Conservation (phyloP, 2,797 vertebrate species). For the Schizopygopsis malacanthus region DNA sequence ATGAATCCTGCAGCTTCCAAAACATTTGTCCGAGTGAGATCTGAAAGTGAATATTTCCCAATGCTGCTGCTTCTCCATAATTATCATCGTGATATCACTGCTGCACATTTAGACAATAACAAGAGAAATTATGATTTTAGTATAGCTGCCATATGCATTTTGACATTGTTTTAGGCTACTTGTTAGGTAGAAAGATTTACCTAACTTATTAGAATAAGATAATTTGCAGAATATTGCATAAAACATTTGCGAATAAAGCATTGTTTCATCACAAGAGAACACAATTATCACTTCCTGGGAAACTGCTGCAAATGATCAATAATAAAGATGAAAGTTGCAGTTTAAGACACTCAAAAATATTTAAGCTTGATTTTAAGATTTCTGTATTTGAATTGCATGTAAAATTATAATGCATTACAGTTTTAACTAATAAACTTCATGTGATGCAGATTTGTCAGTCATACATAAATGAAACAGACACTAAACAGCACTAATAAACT, state of each 20-base stretch:
- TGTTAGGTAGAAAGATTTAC: no score
- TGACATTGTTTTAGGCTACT: no score
- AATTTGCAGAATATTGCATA: not conserved
- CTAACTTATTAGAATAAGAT: no score
- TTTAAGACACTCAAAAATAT: not conserved
- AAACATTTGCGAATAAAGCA: not conserved
- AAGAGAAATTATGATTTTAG: not conserved
- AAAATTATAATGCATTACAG: not conserved
- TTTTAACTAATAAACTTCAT: not conserved
- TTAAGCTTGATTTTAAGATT: not conserved
- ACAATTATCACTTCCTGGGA: not conserved
- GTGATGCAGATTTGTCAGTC: not conserved
- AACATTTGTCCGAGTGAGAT: not conserved
- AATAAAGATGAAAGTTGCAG: not conserved
- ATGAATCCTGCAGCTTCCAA: not conserved
- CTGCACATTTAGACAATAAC: not conserved
- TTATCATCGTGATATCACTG: not conserved
- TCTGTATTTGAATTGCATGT: not conserved
- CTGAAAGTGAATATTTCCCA: not conserved
- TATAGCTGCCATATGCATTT: no score
- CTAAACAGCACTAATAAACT: not conserved
- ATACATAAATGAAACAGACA: not conserved
- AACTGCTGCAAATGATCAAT: not conserved
- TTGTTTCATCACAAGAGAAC: not conserved
- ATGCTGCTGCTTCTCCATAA: not conserved